These are phyloP conservation scores for Rhodeus uyekii DNA, from an alignment of 2,797 vertebrate genomes.

Conservation along the genomic window DNA sequence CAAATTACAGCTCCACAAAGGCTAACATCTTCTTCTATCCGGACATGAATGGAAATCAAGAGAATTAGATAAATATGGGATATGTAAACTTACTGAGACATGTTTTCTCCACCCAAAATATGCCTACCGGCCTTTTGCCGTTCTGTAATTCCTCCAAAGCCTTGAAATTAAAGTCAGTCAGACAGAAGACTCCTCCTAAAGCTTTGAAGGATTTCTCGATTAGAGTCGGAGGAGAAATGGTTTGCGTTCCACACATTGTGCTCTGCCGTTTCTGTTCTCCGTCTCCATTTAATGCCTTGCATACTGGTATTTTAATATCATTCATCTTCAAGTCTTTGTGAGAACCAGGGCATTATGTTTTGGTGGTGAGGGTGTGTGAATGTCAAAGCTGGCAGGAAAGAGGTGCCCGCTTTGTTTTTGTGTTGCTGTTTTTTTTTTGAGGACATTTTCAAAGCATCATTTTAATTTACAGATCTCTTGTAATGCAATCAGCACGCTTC, in stretches of 20 bases:
- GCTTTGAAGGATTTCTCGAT: conserved; percentile 51
- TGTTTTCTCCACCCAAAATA: conserved; percentile 61
- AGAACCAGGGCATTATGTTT: conserved; percentile 51
- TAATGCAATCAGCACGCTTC: conserved; percentile 76
- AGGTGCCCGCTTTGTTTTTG: conserved; percentile 40
- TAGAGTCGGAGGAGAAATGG: conserved; percentile 36
- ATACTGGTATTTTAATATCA: conserved; percentile 62
- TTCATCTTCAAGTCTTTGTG: conserved; percentile 59
- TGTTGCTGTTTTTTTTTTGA: conserved; percentile 29
- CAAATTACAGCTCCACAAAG: conserved; percentile 74
- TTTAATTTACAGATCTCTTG: conserved; percentile 71
- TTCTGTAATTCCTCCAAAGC: conserved; percentile 60
- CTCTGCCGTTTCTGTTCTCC: conserved; percentile 56
- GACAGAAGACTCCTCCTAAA: conserved; percentile 40
- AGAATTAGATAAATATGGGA: conserved; percentile 70
- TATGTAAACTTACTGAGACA: conserved; percentile 65
- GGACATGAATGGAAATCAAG: conserved; percentile 62
- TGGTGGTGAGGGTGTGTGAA: conserved; percentile 43
- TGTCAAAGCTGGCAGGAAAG: conserved; percentile 59
- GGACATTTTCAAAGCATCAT: conserved; percentile 62
- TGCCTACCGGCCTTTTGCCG: conserved; percentile 56
- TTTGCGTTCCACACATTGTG: conserved; percentile 68
- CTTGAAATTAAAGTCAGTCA: conserved; percentile 62
- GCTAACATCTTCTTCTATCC: conserved; percentile 70
- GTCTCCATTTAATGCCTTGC: conserved; percentile 50